Base-by-base conservation (phyloP, 2,888 invertebrate genomes). In the Metellina segmentata region DNA sequence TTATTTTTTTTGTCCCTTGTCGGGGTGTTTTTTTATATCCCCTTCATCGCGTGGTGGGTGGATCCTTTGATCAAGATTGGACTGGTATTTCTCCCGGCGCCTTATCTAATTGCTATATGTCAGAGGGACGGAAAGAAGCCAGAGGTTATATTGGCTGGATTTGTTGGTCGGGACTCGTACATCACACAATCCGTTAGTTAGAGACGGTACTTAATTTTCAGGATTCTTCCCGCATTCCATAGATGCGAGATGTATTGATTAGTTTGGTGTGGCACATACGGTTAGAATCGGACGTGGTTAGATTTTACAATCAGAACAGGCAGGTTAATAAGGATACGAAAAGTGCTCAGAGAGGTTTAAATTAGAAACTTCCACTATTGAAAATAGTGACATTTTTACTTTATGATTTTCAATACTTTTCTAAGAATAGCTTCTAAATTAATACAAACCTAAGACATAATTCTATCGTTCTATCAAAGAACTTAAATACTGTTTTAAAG, bases 91-190 rank as follows among this genome's bases (percentile, higher is more conserved):
- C 83, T 75, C 34, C 48, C 49, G 85, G 77, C 85, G 85, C 77
- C 78, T 77, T 49, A 16, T 77, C 51, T 85, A 85, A 85, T 85
- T 85, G 77, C 77, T 85, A 70, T 78, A 78, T 85, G 85, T 85
- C 85, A 85, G 75, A 70, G 34, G 75, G 20, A 48, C 11, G 53
- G 51, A 74, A 69, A 72, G 69, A 77, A 85, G 77, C 85, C 85
- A 85, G 34, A 70, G 85, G 78, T 85, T 78, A 78, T 77, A 85
- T 85, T 77, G 85, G 85, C 19, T 16, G 78, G 85, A 61, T 81
- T 81, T 81, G 81, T 70, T 51, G 70, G 81, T 71, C n/a, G 81
- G 51, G 7, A 0, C 49, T 79, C 49, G 81, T 70, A 81, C 49
- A 81, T 77, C 70, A 77, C 85, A 70, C 48, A 19, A 19, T n/a